A percentile compares a stretch with the other conserved stretches of the same genome.
Evolutionary conservation across 2,113 vertebrate species (phyloP).

Genomic region (Amazona vittata): DNA sequence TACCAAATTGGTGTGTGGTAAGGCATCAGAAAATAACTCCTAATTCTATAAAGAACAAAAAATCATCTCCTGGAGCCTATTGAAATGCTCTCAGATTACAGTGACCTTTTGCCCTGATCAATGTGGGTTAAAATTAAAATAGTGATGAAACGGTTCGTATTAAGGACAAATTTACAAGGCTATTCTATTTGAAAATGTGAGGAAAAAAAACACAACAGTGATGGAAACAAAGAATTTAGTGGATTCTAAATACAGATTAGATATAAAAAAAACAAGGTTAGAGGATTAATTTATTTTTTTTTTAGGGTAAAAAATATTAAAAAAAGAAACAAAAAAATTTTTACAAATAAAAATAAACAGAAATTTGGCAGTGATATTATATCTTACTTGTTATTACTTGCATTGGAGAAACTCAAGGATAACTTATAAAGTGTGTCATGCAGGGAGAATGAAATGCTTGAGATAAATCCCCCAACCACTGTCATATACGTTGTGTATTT

Average conservation of each 20-base stretch:
- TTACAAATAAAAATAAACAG: neutral
- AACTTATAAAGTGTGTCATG: neutral
- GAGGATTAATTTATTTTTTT: fast-evolving
- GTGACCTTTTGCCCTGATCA: neutral
- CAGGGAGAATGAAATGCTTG: fast-evolving
- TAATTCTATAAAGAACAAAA: neutral
- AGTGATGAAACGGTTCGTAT: neutral
- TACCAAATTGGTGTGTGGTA: neutral
- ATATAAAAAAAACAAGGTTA: neutral
- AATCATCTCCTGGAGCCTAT: neutral
- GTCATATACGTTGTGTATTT: neutral
- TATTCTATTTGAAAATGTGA: fast-evolving
- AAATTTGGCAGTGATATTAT: neutral
- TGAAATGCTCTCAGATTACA: neutral
- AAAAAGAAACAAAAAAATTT: neutral
- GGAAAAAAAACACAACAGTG: fast-evolving
- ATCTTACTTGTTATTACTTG: neutral
- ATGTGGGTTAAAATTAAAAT: neutral
- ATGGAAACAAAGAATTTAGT: neutral
- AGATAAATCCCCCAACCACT: neutral
- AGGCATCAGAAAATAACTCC: neutral
- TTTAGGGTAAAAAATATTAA: neutral
- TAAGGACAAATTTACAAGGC: neutral
- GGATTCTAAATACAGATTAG: neutral
- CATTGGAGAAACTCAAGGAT: neutral